These are phyloP conservation scores for Sciaenops ocellatus DNA, from an alignment of 2,797 vertebrate genomes.

Conservation along the genomic window DNA sequence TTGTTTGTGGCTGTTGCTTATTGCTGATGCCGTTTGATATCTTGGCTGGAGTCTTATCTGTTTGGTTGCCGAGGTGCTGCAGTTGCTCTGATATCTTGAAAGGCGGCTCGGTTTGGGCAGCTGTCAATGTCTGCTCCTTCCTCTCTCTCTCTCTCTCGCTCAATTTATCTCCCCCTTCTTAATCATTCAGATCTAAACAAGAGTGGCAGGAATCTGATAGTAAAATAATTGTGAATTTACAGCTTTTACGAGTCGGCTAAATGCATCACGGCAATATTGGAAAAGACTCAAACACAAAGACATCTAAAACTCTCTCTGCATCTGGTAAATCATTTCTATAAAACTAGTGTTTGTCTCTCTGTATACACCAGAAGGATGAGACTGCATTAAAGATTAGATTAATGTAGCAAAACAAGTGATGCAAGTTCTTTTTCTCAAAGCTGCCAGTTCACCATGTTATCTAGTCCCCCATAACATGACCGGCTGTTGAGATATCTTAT, in stretches of 20 bases:
- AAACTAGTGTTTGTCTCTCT: neutral
- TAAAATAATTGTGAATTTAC: constrained; percentile 35
- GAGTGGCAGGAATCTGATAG: constrained; percentile 21
- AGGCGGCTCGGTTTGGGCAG: constrained; percentile 60
- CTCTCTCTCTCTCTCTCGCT: constrained; percentile 5
- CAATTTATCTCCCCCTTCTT: constrained; percentile 27
- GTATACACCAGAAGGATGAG: neutral
- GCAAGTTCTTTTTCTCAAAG: constrained; percentile 17
- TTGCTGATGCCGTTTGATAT: constrained; percentile 78
- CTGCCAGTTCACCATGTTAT: constrained; percentile 33
- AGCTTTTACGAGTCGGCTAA: constrained; percentile 17
- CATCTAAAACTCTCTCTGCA: neutral
- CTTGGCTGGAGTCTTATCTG: constrained; percentile 72
- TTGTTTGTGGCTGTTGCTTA: constrained; percentile 68
- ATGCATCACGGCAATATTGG: neutral
- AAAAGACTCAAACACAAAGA: constrained; percentile 15
- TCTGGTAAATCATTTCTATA: constrained; percentile 17
- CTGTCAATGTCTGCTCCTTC: constrained; percentile 54
- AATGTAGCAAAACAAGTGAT: neutral
- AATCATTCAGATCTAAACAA: constrained; percentile 62
- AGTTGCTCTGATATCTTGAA: constrained; percentile 68
- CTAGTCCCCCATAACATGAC: constrained; percentile 29
- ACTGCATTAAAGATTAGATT: constrained; percentile 33
- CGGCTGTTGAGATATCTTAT: constrained; percentile 52
- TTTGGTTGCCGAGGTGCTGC: constrained; percentile 56